Evolutionary conservation across 2,888 invertebrate genomes (phyloP).

Genomic region (Zygaena filipendulae): DNA sequence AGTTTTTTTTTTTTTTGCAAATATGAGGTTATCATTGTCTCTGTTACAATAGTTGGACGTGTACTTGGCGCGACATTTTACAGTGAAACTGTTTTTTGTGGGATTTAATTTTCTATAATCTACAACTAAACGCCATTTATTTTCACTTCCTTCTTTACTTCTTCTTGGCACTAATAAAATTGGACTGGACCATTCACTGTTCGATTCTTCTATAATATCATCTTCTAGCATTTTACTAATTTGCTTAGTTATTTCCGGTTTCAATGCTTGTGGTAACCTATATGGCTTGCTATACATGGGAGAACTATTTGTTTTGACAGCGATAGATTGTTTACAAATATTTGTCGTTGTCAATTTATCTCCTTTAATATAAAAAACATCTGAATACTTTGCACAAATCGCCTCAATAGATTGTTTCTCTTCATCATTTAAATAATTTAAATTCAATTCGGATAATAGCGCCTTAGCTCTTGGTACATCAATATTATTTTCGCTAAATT

Average conservation of each 20-base stretch:
- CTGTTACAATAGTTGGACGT: too few species aligned
- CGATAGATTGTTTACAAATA: slow-evolving; percentile 4
- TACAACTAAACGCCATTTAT: slow-evolving; percentile 7
- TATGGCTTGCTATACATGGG: slow-evolving; percentile 10
- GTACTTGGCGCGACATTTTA: too few species aligned
- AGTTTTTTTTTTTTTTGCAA: too few species aligned
- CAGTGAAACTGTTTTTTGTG: too few species aligned
- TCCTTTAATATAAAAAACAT: slow-evolving; percentile 10
- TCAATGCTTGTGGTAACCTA: slow-evolving; percentile 4
- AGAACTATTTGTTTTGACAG: too few species aligned
- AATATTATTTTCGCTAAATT: too few species aligned
- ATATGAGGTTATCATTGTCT: too few species aligned
- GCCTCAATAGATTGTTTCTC: slow-evolving; percentile 6
- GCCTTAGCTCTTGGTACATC: slow-evolving; percentile 2
- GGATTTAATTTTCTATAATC: slow-evolving; percentile 12
- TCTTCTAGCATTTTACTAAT: slow-evolving; percentile 8
- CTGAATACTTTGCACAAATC: slow-evolving; percentile 11
- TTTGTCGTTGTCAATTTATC: slow-evolving; percentile 8
- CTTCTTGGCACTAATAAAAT: slow-evolving; percentile 11
- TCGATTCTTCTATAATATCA: slow-evolving; percentile 6
- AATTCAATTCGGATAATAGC: slow-evolving; percentile 7
- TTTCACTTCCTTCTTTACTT: neutral
- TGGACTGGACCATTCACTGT: slow-evolving; percentile 11
- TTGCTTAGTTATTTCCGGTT: slow-evolving; percentile 7
- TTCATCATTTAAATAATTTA: slow-evolving; percentile 7